phyloP scores from a whole-genome alignment of 2,113 vertebrate genomes.

The Petrocephalus microphthalmus region DNA sequence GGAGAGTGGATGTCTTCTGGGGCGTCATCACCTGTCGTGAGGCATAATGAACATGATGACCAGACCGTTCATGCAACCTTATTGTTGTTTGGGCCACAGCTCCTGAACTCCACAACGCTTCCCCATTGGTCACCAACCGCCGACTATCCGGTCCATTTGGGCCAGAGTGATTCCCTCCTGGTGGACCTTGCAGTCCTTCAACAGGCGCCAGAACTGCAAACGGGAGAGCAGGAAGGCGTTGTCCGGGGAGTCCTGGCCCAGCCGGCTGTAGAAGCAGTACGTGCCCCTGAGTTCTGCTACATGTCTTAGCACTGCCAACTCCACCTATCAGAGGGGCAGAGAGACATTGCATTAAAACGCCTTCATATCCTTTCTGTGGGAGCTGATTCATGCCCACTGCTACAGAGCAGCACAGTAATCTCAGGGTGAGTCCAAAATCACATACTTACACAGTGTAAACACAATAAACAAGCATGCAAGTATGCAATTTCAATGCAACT shows the following conservation, averaged over 20 bases:
- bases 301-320: slow-evolving; percentile 65
- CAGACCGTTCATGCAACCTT: background rate
- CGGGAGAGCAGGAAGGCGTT: slow-evolving; percentile 67
- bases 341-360: background rate
- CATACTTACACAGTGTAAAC: background rate
- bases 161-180: slow-evolving; percentile 60
- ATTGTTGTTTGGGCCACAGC: background rate
- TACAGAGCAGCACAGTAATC: background rate
- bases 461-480: background rate
- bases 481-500: background rate
- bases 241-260: slow-evolving; percentile 62
- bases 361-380: background rate
- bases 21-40: slow-evolving; percentile 43
- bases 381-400: background rate
- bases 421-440: background rate
- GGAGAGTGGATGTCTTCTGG: slow-evolving; percentile 63
- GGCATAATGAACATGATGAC: slow-evolving; percentile 11
- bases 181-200: slow-evolving; percentile 80
- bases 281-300: slow-evolving; percentile 61
- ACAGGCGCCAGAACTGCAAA: slow-evolving; percentile 81
- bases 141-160: slow-evolving; percentile 63
- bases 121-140: slow-evolving; percentile 45
- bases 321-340: slow-evolving; percentile 55
- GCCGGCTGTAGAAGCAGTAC: slow-evolving; percentile 78
- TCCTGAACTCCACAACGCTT: background rate